Base-by-base conservation (phyloP, 2,113 vertebrate genomes). In the Chamaetylas fuelleborni region DNA sequence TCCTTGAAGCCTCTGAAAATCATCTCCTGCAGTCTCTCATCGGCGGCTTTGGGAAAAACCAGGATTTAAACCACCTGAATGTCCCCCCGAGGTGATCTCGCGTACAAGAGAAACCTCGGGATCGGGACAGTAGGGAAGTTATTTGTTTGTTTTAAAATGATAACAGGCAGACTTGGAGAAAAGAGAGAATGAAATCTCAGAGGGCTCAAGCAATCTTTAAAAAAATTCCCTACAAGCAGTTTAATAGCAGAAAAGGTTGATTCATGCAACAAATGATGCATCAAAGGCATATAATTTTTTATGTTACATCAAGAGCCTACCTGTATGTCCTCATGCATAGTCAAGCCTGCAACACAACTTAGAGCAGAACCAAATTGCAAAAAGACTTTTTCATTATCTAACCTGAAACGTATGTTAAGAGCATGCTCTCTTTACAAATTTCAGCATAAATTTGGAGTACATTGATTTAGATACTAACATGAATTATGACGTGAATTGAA, bases 341-440 rank as follows among this genome's bases (percentile, higher is more conserved):
- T 31, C 71, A 86, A 88, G 47, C 18, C 56, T 78, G 38, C 34
- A 81, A 64, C 45, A 60, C 43, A 94, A 90, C 57, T 62, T 56
- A 83, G 56, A 82, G n/a, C 64, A 76, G 34, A 91, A 33, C 70
- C 74, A 96, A 88, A 88, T 36, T 47, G 50, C 45, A 86, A 88
- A 91, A 90, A 82, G 72, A 34, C 60, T 80, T 62, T 60, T 86
- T 65, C 50, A 28, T 66, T 83, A 47, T 66, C 87, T 78, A 60
- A 81, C 48, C n/a, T 51, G 36, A 81, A 96, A 90, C 81, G 71
- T 47, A 87, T 45, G 56, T 60, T 88, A 92, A 88, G 60, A 94
- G 34, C 50, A 58, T 28, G 34, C 20, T 86, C 45, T 91, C 85
- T 90, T 83, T 47, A 77, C 18, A 77, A 54, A 77, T 62, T 70